Evolutionary conservation across 2,113 vertebrate species (phyloP).

Genomic region (Verasper variegatus): DNA sequence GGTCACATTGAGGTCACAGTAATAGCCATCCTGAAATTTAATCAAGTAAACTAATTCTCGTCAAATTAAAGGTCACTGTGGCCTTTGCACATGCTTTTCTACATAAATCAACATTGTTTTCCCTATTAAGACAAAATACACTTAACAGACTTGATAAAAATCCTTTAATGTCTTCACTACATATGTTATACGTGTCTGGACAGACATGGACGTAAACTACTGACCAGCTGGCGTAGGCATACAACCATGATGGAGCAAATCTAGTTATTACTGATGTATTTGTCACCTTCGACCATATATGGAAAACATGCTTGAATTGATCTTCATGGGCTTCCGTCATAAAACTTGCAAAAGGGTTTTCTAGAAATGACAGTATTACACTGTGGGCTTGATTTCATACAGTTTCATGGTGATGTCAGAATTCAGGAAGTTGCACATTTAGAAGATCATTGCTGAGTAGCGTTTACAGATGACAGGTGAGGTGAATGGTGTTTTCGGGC

Average conservation of each 20-base stretch:
- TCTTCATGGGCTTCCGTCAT: neutral
- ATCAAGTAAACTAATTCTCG: too few species aligned
- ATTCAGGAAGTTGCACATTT: neutral
- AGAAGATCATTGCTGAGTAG: neutral
- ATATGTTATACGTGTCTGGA: neutral
- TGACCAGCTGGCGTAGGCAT: neutral
- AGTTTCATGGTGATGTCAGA: neutral
- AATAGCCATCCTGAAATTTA: too few species aligned
- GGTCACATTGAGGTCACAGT: too few species aligned
- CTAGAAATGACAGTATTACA: neutral
- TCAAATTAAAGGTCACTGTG: too few species aligned
- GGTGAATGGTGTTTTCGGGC: conserved; percentile 19
- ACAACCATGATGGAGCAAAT: neutral
- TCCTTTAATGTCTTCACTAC: neutral
- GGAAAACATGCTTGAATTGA: neutral
- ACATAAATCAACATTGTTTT: too few species aligned
- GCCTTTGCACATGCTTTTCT: too few species aligned
- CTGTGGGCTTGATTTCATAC: neutral
- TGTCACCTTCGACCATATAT: neutral
- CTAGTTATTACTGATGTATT: neutral
- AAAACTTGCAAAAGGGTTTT: neutral
- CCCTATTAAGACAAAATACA: too few species aligned
- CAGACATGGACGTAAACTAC: neutral
- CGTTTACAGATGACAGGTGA: conserved; percentile 33
- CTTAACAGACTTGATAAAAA: neutral